Percentiles rank a stretch among this genome's conserved stretches.
Conservation (phyloP, 2,113 vertebrate genomes). For the Prolemur simus region DNA sequence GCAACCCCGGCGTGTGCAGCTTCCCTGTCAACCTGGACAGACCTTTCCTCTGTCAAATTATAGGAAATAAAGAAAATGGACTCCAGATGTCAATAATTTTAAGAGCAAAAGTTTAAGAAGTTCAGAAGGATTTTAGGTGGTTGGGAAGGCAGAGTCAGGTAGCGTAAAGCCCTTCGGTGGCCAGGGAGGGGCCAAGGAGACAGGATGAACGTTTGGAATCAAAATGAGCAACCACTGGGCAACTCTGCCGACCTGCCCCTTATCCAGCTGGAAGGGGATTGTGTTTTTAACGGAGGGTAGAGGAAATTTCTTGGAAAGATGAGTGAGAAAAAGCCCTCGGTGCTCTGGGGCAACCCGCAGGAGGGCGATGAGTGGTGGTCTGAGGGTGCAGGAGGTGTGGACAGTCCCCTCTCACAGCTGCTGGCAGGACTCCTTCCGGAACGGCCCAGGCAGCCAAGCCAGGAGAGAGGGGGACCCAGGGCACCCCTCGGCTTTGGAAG, state of each 20-base stretch:
- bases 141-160: too few species aligned
- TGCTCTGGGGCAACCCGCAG: rapidly evolving
- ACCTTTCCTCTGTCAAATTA: rapidly evolving
- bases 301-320: neutral
- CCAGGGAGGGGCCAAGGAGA: neutral
- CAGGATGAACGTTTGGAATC: rapidly evolving
- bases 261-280: rapidly evolving
- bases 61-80: neutral
- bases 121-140: neutral
- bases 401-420: rapidly evolving
- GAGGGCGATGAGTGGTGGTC: rapidly evolving
- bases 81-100: neutral
- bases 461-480: too few species aligned
- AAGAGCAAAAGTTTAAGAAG: neutral
- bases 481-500: rapidly evolving
- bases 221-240: rapidly evolving
- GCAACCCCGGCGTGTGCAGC: neutral
- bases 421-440: rapidly evolving
- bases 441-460: rapidly evolving
- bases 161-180: rapidly evolving
- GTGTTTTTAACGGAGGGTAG: too few species aligned
- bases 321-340: rapidly evolving
- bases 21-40: neutral
- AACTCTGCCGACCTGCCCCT: neutral
- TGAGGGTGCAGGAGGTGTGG: neutral